Percentiles rank a stretch among this genome's conserved stretches.
Evolutionary conservation across 2,797 vertebrate species (phyloP).

Genomic region (Cheirogaleus major): DNA sequence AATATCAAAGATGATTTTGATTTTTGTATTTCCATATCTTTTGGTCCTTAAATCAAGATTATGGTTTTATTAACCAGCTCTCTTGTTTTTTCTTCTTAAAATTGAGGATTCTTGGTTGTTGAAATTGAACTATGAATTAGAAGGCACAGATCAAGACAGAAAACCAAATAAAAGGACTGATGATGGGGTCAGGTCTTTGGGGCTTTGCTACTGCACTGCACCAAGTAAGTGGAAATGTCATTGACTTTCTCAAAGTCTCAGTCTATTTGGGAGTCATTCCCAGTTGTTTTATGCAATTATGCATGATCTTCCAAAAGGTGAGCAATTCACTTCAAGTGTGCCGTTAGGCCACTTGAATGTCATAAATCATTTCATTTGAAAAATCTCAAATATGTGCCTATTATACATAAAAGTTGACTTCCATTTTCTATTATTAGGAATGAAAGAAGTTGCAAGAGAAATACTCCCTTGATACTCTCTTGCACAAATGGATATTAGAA

Average conservation of each 20-base stretch:
- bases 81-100: constrained; percentile 3
- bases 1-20: constrained; percentile 13
- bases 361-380: constrained; percentile 64
- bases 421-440: constrained; percentile 53
- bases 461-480: constrained; percentile 13
- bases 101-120: not conserved
- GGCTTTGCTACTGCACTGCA: not conserved
- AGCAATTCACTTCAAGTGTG: constrained; percentile 51
- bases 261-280: constrained; percentile 4
- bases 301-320: constrained; percentile 58
- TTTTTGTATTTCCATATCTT: not conserved
- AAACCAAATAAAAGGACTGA: not conserved
- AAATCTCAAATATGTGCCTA: constrained; percentile 32
- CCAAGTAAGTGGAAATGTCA: not conserved
- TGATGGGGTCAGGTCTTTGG: not conserved
- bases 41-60: not conserved
- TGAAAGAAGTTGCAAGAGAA: constrained; percentile 50
- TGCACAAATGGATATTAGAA: constrained; percentile 56
- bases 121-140: not conserved
- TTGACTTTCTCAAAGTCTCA: not conserved
- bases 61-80: not conserved
- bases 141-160: not conserved
- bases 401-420: constrained; percentile 25
- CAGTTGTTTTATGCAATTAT: constrained; percentile 52
- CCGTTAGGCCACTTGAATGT: constrained; percentile 19